Evolutionary conservation across 2,113 vertebrate genomes (phyloP).

Genomic region (Phoxinus phoxinus): DNA sequence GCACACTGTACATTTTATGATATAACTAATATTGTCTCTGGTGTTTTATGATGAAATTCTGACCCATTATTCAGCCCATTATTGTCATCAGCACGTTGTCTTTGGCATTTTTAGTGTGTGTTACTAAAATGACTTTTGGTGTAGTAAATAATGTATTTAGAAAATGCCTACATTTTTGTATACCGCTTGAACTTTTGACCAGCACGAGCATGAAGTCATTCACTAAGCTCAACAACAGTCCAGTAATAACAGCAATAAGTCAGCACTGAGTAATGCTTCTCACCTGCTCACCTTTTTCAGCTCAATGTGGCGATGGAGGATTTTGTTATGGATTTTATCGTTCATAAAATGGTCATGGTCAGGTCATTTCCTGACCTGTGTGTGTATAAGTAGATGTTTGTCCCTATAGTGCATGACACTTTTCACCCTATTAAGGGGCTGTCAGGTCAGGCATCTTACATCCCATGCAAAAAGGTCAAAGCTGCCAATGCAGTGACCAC

Average conservation of each 20-base stretch:
- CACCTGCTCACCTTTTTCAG: slow-evolving; percentile 1
- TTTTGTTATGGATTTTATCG: background rate
- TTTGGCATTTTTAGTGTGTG: background rate
- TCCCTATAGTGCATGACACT: slow-evolving; percentile 1
- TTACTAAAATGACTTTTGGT: background rate
- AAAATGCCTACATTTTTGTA: background rate
- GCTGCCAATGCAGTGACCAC: slow-evolving; percentile 2
- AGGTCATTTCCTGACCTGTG: background rate
- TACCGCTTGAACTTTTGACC: slow-evolving; percentile 6
- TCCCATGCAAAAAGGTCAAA: slow-evolving; percentile 25
- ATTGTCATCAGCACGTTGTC: slow-evolving; percentile 16
- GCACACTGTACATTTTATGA: background rate
- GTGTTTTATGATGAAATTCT: slow-evolving; percentile 15
- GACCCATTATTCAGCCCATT: slow-evolving; percentile 1
- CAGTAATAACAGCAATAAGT: background rate
- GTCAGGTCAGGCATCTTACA: slow-evolving; percentile 26
- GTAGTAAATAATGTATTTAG: slow-evolving; percentile 1
- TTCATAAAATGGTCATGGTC: slow-evolving; percentile 8
- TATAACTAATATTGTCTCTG: background rate
- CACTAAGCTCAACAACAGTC: background rate
- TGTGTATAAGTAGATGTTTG: slow-evolving; percentile 29
- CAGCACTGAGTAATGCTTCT: background rate
- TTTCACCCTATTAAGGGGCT: background rate
- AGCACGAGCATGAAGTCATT: background rate
- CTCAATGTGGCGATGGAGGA: background rate